Evolutionary conservation across 2,797 vertebrate species (phyloP).

Genomic region (Allobates femoralis): DNA sequence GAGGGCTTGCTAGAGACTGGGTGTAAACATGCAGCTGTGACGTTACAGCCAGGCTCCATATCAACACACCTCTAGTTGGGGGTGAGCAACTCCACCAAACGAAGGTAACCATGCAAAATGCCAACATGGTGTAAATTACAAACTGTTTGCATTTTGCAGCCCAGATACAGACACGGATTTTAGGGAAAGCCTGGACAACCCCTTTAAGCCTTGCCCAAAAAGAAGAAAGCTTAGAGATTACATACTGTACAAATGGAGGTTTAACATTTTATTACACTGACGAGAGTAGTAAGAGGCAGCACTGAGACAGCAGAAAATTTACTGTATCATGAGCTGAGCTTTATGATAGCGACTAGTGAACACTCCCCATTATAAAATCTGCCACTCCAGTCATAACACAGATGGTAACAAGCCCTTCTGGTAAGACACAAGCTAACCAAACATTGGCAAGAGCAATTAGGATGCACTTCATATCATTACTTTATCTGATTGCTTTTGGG

Average conservation of each 20-base stretch:
- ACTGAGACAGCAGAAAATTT: background rate
- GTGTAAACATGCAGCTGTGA: too few relatives aligned
- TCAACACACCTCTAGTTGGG: too few relatives aligned
- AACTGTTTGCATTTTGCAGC: too few relatives aligned
- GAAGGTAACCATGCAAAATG: too few relatives aligned
- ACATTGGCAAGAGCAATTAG: constrained; percentile 27
- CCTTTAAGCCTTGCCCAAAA: too few relatives aligned
- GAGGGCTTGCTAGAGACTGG: too few relatives aligned
- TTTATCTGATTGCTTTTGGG: background rate
- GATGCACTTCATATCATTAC: background rate
- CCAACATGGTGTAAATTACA: too few relatives aligned
- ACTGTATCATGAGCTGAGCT: background rate
- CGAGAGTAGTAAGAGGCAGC: background rate
- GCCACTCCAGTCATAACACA: constrained; percentile 40
- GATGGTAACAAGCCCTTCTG: constrained; percentile 1
- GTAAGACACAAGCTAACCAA: constrained; percentile 30
- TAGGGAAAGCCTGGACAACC: too few relatives aligned
- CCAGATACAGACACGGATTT: too few relatives aligned
- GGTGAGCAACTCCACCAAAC: too few relatives aligned
- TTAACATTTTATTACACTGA: background rate
- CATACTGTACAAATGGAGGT: background rate
- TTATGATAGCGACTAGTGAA: constrained; percentile 7
- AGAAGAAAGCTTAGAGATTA: background rate
- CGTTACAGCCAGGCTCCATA: too few relatives aligned
- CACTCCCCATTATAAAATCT: constrained; percentile 21